Evolutionary conservation across 2,888 invertebrate species (phyloP), one percentile per base, ranked within the genome.

Genomic region (Leucoma salicis): DNA sequence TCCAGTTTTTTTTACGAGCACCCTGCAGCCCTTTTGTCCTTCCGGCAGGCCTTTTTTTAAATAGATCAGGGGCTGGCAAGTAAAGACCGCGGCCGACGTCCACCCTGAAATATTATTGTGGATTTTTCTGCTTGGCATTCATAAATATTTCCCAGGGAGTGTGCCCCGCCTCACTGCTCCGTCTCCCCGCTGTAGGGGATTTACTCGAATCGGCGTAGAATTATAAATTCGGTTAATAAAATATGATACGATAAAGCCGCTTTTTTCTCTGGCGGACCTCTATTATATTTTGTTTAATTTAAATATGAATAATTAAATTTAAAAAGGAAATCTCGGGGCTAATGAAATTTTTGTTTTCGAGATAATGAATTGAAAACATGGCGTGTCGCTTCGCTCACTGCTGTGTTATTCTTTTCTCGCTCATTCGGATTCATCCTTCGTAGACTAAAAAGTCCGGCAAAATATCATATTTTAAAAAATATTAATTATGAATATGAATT

Each of bases 261-360:
- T 83, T 79, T 72, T 72, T 70, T 72, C 63, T 63, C 72, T 69
- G 62, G 64, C 79, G 74, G 80, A 81, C 86, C 84, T 85, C 85
- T 87, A 88, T 88, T 88, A 87, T 89, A 87, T 88, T 88, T 83
- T 88, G 87, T 88, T 87, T 87, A 89, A 88, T 88, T 89, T 87
- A 88, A 88, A 88, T 87, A 87, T 88, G 87, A 87, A 88, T 89
- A 88, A 88, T 88, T 89, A 85, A 87, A 84, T 86, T 83, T 82
- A 83, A 86, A 87, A 86, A 84, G 82, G 86, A 85, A 87, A 86
- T 85, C 87, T 84, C 81, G 70, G 81, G 73, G 82, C 82, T 88
- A 88, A 88, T 88, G 87, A 87, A 87, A 83, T 87, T 87, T 87
- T 86, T 89, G 88, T 89, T 88, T 89, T 88, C 70, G 83, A 85